Evolutionary conservation across 1,140 invertebrate species (phyloP).

Genomic region (Nylanderia fulva): DNA sequence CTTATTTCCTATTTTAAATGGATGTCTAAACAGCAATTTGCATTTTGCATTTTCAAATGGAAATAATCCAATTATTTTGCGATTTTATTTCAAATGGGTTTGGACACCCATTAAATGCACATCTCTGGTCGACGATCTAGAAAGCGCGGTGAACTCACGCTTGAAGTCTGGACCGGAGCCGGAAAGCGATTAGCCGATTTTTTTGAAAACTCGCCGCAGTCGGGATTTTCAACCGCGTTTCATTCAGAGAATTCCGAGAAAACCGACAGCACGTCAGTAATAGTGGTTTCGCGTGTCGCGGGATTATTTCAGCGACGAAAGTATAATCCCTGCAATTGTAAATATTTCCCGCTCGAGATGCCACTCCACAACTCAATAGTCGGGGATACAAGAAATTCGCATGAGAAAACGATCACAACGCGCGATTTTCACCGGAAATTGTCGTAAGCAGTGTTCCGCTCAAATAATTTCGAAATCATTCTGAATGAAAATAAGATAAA

Average conservation of each 20-base stretch:
- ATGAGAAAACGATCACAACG: background rate
- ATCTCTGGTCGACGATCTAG: constrained; percentile 54
- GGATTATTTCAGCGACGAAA: background rate
- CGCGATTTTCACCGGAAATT: background rate
- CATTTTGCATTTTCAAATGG: too few species aligned
- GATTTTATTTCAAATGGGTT: too few species aligned
- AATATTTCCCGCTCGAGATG: constrained; percentile 12
- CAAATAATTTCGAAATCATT: too few species aligned
- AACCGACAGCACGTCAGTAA: background rate
- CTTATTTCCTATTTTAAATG: too few species aligned
- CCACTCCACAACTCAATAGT: background rate
- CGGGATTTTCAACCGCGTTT: constrained; percentile 33
- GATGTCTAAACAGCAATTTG: too few species aligned
- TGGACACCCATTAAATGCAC: too few species aligned
- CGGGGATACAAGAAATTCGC: background rate
- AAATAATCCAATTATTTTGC: too few species aligned
- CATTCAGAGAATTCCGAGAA: background rate
- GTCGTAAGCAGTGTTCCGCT: background rate
- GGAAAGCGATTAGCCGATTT: constrained; percentile 32
- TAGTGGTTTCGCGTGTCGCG: constrained; percentile 32
- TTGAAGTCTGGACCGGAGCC: background rate
- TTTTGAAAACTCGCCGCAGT: constrained; percentile 2
- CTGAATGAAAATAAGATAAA: too few species aligned
- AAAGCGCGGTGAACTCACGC: constrained; percentile 38
- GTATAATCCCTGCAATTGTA: background rate